Evolutionary conservation across 2,888 invertebrate genomes (phyloP), one percentile per base, ranked within the genome.

Genomic region (Hyles lineata): DNA sequence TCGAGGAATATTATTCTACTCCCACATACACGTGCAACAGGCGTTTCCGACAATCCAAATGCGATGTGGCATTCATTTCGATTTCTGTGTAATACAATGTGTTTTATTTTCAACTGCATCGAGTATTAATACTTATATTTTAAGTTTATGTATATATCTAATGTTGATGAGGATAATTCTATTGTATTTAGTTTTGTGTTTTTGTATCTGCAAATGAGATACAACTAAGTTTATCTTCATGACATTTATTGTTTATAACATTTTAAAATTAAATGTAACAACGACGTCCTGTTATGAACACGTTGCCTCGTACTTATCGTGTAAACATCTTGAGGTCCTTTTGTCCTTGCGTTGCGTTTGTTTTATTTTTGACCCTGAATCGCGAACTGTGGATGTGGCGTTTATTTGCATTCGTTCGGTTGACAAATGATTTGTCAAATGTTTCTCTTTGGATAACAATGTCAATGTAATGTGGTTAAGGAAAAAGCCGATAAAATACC

Each of bases 321-420:
- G 21, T 67, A 67, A 43, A 43, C 67, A 67, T 67, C 67, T 67
- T 67, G 67, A 67, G 17, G 67, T 67, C 67, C 50, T 67, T 67
- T 67, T 67, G 50, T 50, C 67, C 67, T 67, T 67, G 43, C 21
- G 21, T 21, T 43, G 43, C 7, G 84, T 86, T 87, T 83, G 73
- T 86, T 78, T 86, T 89, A 90, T 89, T 86, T 86, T 86, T 81
- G 77, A 80, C 82, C 79, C 80, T 80, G 85, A 87, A 85, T 84
- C 88, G 84, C 84, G 84, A 85, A 89, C 88, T 88, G 86, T 88
- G 85, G 88, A 88, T 80, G 85, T 88, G 89, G 86, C 83, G 83
- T 80, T 78, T 86, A 92, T 92, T 91, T 92, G 86, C 91, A 91
- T 92, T 87, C 86, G 89, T 88, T 91, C 90, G 89, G 83, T 87